Percentiles rank a stretch among this genome's conserved stretches.
phyloP scores from a whole-genome alignment of 2,888 invertebrate species.

The Microplitis deprimator region DNA sequence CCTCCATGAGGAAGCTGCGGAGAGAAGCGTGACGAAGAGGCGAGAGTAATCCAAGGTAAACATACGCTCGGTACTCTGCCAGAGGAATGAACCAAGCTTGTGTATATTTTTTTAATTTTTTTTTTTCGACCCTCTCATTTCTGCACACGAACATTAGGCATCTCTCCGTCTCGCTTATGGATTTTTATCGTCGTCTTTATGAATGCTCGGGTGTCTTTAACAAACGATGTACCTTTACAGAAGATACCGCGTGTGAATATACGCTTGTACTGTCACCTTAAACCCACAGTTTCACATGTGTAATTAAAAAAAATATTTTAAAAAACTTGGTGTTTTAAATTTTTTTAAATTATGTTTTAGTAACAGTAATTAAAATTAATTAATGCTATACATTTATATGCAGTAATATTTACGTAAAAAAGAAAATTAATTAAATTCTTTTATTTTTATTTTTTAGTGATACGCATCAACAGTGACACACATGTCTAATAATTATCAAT shows the following conservation, averaged over 20 bases:
- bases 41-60: slow-evolving; percentile 44
- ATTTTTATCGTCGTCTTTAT: slow-evolving; percentile 42
- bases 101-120: background rate
- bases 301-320: background rate
- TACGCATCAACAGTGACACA: no score
- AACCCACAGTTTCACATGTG: background rate
- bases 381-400: background rate
- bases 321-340: no score
- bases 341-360: background rate
- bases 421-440: no score
- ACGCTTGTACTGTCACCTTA: slow-evolving; percentile 3
- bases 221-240: slow-evolving; percentile 24
- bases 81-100: slow-evolving; percentile 1
- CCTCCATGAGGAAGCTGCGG: slow-evolving; percentile 7
- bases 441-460: no score
- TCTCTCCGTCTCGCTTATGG: slow-evolving; percentile 2
- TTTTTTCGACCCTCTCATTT: slow-evolving; percentile 8
- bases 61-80: slow-evolving; percentile 13
- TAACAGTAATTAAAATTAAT: background rate
- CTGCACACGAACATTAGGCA: slow-evolving; percentile 5
- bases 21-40: slow-evolving; percentile 42
- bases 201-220: slow-evolving; percentile 37
- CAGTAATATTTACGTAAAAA: no score
- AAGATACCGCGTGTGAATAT: background rate
- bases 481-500: no score